Evolutionary conservation across 2,797 vertebrate species (phyloP), one percentile per base, ranked within the genome.

Genomic region (Coracias cyanogaster): DNA sequence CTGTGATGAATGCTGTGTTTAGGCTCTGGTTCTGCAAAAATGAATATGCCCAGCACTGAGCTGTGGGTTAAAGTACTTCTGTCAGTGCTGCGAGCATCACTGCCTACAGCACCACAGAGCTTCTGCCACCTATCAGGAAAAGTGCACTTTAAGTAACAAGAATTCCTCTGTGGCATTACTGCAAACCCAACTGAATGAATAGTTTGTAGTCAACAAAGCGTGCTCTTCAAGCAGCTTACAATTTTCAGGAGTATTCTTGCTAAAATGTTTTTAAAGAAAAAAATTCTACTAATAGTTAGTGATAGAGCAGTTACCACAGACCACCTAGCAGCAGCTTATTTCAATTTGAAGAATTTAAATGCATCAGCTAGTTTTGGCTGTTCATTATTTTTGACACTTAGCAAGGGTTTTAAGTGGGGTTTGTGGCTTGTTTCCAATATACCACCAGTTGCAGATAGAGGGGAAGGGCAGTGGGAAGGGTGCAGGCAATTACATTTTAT

Each of bases 361-460:
- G 73, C 12, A 74, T 74, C 84, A 62, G 45, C 79, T 52, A 86
- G 87, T 89, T 97, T 74, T 7, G 49, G 61, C 35, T 92, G 79
- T 72, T 95, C 65, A 48, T 81, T 94, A 76, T 85, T 96, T 91
- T 86, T 89, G 84, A 96, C 89, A 62, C 94, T 85, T 89, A 83
- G 43, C 5, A 2, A 81, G 65, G 1, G 15, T 71, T 87, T 15
- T 55, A 89, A 91, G 89, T 82, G 85, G 67, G 37, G 64, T 91
- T 91, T 92, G 64, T 81, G 86, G 89, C 39, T 96, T 92, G 89
- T 93, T 95, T 91, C 69, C 82, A 94, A 94, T 86, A 91, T 91
- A 71, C 85, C 19, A 91, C 82, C 69, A 41, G 82, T 21, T 78
- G 46, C 86, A 87, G 71, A 85, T 67, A 89, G 81, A 58, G 57